A percentile compares a stretch with the other conserved stretches of the same genome.
Evolutionary conservation across 2,888 invertebrate genomes (phyloP).

Genomic region (Ctena decussata): DNA sequence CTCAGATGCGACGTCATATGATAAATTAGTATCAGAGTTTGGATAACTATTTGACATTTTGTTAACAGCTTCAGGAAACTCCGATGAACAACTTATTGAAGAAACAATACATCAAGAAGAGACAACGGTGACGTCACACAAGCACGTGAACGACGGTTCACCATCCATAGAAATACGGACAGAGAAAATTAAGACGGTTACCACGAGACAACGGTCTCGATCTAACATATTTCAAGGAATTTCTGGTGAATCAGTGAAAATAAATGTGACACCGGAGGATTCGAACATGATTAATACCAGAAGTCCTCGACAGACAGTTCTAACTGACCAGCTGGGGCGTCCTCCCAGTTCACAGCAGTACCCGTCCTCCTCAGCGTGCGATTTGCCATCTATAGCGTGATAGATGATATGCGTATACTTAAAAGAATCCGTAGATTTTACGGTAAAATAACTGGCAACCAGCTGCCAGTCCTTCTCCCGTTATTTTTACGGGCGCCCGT

Average conservation of each 20-base stretch:
- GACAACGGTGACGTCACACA: constrained; percentile 44
- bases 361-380: constrained; percentile 1
- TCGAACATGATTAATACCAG: no score
- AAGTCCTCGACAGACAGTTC: background rate
- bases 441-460: no score
- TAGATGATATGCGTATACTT: no score
- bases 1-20: no score
- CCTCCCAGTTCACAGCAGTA: constrained; percentile 1
- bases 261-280: constrained; percentile 20
- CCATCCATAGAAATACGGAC: constrained; percentile 31
- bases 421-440: no score
- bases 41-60: no score
- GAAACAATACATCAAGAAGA: constrained; percentile 40
- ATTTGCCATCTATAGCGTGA: no score
- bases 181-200: constrained; percentile 25
- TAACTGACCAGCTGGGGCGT: background rate
- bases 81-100: constrained; percentile 38
- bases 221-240: constrained; percentile 10
- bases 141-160: background rate
- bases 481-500: no score
- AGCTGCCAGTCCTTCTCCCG: no score
- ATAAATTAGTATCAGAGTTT: no score
- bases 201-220: constrained; percentile 26
- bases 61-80: constrained; percentile 4
- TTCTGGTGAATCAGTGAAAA: constrained; percentile 20